Evolutionary conservation across 2,888 invertebrate genomes (phyloP).

Genomic region (Lottia gigantea): DNA sequence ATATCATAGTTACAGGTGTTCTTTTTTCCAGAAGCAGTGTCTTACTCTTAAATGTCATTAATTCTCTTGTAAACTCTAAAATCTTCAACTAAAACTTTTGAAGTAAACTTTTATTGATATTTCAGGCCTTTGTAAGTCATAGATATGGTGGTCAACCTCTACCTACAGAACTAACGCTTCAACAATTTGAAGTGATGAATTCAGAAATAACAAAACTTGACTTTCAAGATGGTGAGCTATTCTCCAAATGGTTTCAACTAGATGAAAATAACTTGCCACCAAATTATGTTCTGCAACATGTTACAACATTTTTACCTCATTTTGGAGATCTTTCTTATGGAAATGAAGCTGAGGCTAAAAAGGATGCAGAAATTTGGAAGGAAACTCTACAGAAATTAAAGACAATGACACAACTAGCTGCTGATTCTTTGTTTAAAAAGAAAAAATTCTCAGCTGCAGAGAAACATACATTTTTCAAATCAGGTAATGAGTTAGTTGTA

Average conservation of each 20-base stretch:
- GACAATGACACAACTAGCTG: constrained; percentile 41
- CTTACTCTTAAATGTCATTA: too few species aligned
- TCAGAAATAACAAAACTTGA: constrained; percentile 34
- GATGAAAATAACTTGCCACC: constrained; percentile 60
- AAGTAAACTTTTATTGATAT: not conserved
- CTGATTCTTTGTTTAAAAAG: constrained; percentile 36
- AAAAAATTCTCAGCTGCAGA: constrained; percentile 37
- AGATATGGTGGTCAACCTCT: constrained; percentile 63
- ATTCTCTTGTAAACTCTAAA: too few species aligned
- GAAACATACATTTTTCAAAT: constrained; percentile 46
- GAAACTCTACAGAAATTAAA: constrained; percentile 37
- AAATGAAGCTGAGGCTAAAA: constrained; percentile 41
- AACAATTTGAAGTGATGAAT: constrained; percentile 49
- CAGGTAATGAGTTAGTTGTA: constrained; percentile 39
- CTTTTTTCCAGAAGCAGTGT: too few species aligned
- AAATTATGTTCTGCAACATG: constrained; percentile 57
- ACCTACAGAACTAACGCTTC: constrained; percentile 43
- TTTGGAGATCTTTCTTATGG: constrained; percentile 50
- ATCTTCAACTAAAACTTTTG: not conserved
- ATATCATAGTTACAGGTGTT: too few species aligned
- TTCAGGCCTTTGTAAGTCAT: constrained; percentile 53
- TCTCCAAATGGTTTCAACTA: constrained; percentile 57
- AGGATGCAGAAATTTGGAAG: constrained; percentile 46
- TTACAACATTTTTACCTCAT: constrained; percentile 50
- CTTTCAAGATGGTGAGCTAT: constrained; percentile 37